Percentiles rank a stretch among this genome's conserved stretches.
These are phyloP conservation scores for Metallyticus violacea DNA, from an alignment of 2,888 invertebrate genomes.

Conservation along the genomic window DNA sequence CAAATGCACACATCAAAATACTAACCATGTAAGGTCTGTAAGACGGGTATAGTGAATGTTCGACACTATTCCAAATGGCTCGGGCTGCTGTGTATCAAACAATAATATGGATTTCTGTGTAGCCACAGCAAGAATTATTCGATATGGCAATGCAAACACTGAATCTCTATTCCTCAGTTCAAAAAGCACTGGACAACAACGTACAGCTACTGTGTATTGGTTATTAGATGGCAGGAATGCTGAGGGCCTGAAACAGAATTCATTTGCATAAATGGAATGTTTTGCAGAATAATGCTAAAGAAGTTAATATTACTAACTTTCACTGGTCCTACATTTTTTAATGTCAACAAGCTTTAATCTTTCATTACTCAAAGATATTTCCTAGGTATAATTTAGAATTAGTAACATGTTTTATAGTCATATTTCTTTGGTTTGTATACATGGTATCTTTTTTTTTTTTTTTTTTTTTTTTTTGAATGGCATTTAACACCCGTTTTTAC, in stretches of 20 bases:
- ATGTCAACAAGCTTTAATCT: too few species aligned
- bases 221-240: conserved; percentile 74
- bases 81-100: conserved; percentile 81
- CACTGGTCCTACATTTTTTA: too few species aligned
- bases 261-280: background rate
- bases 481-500: too few species aligned
- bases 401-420: too few species aligned
- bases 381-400: too few species aligned
- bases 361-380: too few species aligned
- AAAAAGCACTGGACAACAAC: conserved; percentile 77
- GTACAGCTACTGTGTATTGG: conserved; percentile 78
- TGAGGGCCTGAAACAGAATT: conserved; percentile 61
- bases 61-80: conserved; percentile 75
- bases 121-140: conserved; percentile 88
- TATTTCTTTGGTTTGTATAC: too few species aligned
- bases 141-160: conserved; percentile 63
- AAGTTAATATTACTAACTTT: too few species aligned
- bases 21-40: conserved; percentile 80
- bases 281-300: background rate
- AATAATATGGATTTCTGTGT: conserved; percentile 82
- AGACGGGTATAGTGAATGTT: conserved; percentile 88
- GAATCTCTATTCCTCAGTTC: conserved; percentile 57
- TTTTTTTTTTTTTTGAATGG: too few species aligned
- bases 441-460: too few species aligned
- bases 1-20: too few species aligned